A percentile compares a stretch with the other conserved stretches of the same genome.
phyloP scores from a whole-genome alignment of 2,888 invertebrate species.

The Drosophila ustulata region DNA sequence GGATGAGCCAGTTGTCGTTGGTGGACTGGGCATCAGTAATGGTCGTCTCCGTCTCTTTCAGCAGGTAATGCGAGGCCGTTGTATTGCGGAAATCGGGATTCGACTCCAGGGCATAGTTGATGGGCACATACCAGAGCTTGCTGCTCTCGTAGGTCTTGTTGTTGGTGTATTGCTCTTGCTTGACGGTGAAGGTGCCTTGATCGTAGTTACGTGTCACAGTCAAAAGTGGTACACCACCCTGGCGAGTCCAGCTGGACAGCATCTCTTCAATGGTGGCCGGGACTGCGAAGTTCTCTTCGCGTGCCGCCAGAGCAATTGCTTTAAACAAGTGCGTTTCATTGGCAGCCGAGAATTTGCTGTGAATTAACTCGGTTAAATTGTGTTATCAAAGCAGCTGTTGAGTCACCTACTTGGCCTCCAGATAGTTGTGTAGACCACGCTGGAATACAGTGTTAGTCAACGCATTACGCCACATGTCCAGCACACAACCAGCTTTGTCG shows the following conservation, averaged over 20 bases:
- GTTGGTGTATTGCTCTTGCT: slow-evolving; percentile 84
- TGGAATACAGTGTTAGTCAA: slow-evolving; percentile 79
- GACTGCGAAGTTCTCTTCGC: slow-evolving; percentile 60
- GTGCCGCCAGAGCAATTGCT: slow-evolving; percentile 73
- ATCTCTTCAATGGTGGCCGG: slow-evolving; percentile 86
- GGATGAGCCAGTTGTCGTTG: slow-evolving; percentile 78
- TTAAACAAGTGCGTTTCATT: slow-evolving; percentile 77
- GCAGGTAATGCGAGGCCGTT: slow-evolving; percentile 73
- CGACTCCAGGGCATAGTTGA: slow-evolving; percentile 77
- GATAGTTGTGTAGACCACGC: slow-evolving; percentile 79
- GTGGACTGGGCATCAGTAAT: slow-evolving; percentile 31
- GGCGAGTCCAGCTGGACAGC: slow-evolving; percentile 88
- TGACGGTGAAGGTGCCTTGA: slow-evolving; percentile 85
- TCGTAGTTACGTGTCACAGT: slow-evolving; percentile 86
- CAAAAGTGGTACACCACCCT: slow-evolving; percentile 87
- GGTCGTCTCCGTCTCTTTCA: slow-evolving; percentile 30
- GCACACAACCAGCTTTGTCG: slow-evolving; percentile 91
- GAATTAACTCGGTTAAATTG: background rate
- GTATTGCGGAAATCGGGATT: slow-evolving; percentile 81
- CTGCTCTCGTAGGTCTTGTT: slow-evolving; percentile 41
- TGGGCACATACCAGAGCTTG: slow-evolving; percentile 80
- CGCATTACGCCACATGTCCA: slow-evolving; percentile 83
- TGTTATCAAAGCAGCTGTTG: background rate
- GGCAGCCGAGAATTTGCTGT: slow-evolving; percentile 71
- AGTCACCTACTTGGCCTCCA: slow-evolving; percentile 74